Percentiles rank a stretch among this genome's conserved stretches.
phyloP scores from a whole-genome alignment of 2,888 invertebrate species.

The Euplagia quadripunctaria region DNA sequence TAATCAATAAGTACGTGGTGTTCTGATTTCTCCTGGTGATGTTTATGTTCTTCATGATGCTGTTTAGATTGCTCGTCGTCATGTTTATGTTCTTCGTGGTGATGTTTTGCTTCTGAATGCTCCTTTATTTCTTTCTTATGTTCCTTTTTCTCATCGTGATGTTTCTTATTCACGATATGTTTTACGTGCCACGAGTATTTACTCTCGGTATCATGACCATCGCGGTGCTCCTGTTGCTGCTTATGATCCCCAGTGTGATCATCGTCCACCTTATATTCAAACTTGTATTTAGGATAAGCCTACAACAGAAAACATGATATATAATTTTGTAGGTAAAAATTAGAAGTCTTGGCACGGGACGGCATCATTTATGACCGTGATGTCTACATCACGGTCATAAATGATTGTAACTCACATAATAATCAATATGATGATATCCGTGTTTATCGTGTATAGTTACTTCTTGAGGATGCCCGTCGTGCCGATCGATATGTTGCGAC shows the following conservation, averaged over 20 bases:
- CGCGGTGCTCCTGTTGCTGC: conserved; percentile 73
- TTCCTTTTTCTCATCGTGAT: neutral
- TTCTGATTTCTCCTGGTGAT: too few relatives aligned
- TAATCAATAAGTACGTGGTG: too few relatives aligned
- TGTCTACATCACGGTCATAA: neutral
- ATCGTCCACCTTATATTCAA: conserved; percentile 79
- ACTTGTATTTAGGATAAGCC: conserved; percentile 62
- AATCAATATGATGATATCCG: conserved; percentile 11
- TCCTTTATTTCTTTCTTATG: neutral
- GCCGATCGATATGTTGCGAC: conserved; percentile 30
- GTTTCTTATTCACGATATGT: neutral
- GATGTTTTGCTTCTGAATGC: too few relatives aligned
- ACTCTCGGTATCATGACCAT: conserved; percentile 45
- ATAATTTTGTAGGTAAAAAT: neutral
- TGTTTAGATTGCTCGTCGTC: too few relatives aligned
- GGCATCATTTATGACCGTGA: too few relatives aligned
- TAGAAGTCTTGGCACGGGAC: too few relatives aligned
- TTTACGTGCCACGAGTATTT: conserved; percentile 33
- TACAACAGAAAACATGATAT: conserved; percentile 24
- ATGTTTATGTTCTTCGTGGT: too few relatives aligned
- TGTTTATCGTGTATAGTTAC: conserved; percentile 36
- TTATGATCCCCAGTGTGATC: conserved; percentile 80
- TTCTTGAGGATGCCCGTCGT: conserved; percentile 34
- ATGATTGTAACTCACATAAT: neutral
- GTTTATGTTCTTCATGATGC: too few relatives aligned